Evolutionary conservation across 2,797 vertebrate species (phyloP).

Genomic region (Chaunax sp.): DNA sequence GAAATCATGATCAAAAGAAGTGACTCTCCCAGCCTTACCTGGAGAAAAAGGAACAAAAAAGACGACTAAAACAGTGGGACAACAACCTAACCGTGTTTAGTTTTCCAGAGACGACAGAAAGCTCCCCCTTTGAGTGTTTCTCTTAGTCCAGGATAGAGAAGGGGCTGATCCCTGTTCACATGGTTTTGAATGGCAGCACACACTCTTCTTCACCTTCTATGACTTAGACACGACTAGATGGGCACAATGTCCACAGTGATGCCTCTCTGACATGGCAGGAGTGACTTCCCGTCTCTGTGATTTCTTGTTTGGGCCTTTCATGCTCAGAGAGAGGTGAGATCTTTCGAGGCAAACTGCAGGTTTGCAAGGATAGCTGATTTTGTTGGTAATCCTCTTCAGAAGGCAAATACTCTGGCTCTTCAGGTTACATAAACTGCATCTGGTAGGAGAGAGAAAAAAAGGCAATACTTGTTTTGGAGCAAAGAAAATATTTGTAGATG

Average conservation of each 20-base stretch:
- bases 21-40: conserved; percentile 60
- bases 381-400: conserved; percentile 79
- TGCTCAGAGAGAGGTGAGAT: conserved; percentile 82
- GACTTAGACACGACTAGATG: conserved; percentile 79
- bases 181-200: conserved; percentile 73
- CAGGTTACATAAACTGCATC: conserved; percentile 97
- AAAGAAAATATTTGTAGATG: no score
- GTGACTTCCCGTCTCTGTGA: conserved; percentile 36
- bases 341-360: conserved; percentile 82
- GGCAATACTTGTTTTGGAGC: no score
- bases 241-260: conserved; percentile 57
- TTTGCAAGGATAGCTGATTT: conserved; percentile 83
- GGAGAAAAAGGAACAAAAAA: conserved; percentile 62
- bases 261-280: conserved; percentile 48
- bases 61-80: conserved; percentile 59
- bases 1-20: conserved; percentile 79
- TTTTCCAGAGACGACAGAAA: conserved; percentile 43
- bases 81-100: conserved; percentile 19
- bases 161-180: conserved; percentile 65
- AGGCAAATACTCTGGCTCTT: conserved; percentile 70
- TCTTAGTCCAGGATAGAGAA: conserved; percentile 59
- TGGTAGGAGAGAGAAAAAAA: conserved; percentile 65
- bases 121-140: conserved; percentile 38
- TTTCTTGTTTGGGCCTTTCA: conserved; percentile 68
- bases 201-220: conserved; percentile 67